A percentile compares a stretch with the other conserved stretches of the same genome.
phyloP scores from a whole-genome alignment of 2,888 invertebrate genomes.

The Dryocosmus kuriphilus region DNA sequence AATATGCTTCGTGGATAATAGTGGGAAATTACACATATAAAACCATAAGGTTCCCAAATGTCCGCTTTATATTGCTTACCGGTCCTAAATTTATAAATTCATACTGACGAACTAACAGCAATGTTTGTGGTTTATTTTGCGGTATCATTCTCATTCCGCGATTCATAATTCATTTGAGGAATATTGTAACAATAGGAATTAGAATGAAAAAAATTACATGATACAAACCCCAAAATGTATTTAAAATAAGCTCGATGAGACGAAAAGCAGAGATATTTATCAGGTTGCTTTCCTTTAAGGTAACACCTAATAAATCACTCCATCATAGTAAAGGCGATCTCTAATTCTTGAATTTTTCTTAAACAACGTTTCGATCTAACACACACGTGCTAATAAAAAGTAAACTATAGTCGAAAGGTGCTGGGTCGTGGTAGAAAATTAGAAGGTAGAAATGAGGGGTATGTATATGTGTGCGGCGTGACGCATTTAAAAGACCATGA shows the following conservation, averaged over 20 bases:
- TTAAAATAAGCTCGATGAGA: not conserved
- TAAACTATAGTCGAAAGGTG: constrained; percentile 19
- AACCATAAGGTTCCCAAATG: constrained; percentile 62
- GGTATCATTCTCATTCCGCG: constrained; percentile 55
- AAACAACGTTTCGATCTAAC: constrained; percentile 7
- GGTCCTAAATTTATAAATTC: constrained; percentile 56
- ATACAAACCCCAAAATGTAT: no score
- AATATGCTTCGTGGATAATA: constrained; percentile 63
- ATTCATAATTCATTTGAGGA: not conserved
- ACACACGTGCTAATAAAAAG: constrained; percentile 18
- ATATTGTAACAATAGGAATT: no score
- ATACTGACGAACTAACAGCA: constrained; percentile 70
- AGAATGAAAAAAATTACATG: no score
- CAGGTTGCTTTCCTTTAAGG: not conserved
- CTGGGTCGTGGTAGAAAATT: constrained; percentile 39
- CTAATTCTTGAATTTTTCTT: constrained; percentile 24
- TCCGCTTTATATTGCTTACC: constrained; percentile 69
- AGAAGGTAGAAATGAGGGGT: constrained; percentile 38
- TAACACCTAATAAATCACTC: constrained; percentile 26
- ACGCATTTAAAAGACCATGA: constrained; percentile 69
- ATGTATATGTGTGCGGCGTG: constrained; percentile 59
- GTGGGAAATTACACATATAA: constrained; percentile 74
- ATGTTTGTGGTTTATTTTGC: constrained; percentile 72
- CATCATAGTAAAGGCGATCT: constrained; percentile 32
- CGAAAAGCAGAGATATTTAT: not conserved